A percentile compares a stretch with the other conserved stretches of the same genome.
Conservation (phyloP, 2,888 invertebrate genomes). For the Thymelicus acteon region DNA sequence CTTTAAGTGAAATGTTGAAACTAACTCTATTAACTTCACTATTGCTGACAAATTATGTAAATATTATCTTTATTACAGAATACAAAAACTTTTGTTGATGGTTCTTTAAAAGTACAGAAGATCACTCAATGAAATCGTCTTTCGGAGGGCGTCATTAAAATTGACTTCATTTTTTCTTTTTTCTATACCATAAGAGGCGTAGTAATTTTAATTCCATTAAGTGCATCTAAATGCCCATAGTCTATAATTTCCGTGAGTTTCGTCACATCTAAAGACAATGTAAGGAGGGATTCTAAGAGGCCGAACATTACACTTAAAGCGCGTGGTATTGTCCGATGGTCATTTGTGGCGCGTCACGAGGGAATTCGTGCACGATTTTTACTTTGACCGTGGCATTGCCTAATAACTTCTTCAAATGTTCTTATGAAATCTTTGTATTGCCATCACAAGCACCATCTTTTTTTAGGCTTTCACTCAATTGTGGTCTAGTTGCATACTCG, state of each 20-base stretch:
- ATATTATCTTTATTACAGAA: not conserved
- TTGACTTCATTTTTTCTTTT: not conserved
- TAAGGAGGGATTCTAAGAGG: constrained; percentile 56
- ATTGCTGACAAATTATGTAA: constrained; percentile 56
- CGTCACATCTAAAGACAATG: constrained; percentile 70
- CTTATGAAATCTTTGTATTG: constrained; percentile 53
- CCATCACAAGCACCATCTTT: constrained; percentile 13
- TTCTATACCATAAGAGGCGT: constrained; percentile 22
- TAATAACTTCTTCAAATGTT: constrained; percentile 62
- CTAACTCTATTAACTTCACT: constrained; percentile 68
- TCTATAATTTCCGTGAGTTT: constrained; percentile 60
- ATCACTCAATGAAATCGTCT: not conserved
- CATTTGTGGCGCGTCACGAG: constrained; percentile 74
- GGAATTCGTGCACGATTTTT: constrained; percentile 63
- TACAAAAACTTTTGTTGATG: not conserved
- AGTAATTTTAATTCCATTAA: constrained; percentile 48
- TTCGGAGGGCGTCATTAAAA: not conserved
- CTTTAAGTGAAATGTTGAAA: constrained; percentile 66
- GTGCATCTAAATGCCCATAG: constrained; percentile 49
- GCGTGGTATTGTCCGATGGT: constrained; percentile 63
- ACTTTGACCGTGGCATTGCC: constrained; percentile 76
- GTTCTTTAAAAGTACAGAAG: not conserved
- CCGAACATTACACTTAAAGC: constrained; percentile 70
- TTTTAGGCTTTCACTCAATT: constrained; percentile 3
- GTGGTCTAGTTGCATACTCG: not conserved